These are phyloP conservation scores for Romanogobio albipinnatus DNA, from an alignment of 2,113 vertebrate genomes.

Conservation along the genomic window DNA sequence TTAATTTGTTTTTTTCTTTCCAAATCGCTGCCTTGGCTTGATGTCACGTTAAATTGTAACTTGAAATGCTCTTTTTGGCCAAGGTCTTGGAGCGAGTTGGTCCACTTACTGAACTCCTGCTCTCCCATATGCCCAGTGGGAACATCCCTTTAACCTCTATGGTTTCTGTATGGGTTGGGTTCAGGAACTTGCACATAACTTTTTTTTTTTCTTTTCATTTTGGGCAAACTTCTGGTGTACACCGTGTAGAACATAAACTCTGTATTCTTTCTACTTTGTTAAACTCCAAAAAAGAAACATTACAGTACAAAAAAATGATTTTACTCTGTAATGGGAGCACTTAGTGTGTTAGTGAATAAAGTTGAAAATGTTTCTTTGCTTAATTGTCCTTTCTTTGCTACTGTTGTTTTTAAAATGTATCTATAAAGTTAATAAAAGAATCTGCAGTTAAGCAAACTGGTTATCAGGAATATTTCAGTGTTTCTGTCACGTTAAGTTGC, in stretches of 20 bases:
- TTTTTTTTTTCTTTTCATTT: conserved; percentile 64
- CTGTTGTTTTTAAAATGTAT: conserved; percentile 15
- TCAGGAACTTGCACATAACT: conserved; percentile 71
- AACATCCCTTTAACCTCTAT: conserved; percentile 47
- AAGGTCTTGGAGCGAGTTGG: conserved; percentile 32
- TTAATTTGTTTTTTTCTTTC: background rate
- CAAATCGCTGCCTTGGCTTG: conserved; percentile 25
- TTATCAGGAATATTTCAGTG: background rate
- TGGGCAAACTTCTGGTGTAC: conserved; percentile 56
- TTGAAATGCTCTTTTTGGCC: conserved; percentile 28
- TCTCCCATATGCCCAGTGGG: conserved; percentile 42
- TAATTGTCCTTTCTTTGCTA: conserved; percentile 29
- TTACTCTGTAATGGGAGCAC: conserved; percentile 81
- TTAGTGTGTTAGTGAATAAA: conserved; percentile 84
- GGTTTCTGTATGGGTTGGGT: conserved; percentile 54
- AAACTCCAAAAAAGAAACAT: conserved; percentile 68
- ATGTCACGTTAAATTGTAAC: conserved; percentile 31
- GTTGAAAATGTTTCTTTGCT: conserved; percentile 65
- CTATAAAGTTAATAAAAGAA: background rate
- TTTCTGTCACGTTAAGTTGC: background rate
- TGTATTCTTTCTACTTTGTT: conserved; percentile 77
- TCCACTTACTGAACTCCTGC: conserved; percentile 44
- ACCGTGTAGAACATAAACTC: conserved; percentile 73
- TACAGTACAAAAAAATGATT: conserved; percentile 70
- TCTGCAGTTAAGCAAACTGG: conserved; percentile 10